Conservation (phyloP, 2,797 vertebrate genomes). For the Anguilla megastoma region DNA sequence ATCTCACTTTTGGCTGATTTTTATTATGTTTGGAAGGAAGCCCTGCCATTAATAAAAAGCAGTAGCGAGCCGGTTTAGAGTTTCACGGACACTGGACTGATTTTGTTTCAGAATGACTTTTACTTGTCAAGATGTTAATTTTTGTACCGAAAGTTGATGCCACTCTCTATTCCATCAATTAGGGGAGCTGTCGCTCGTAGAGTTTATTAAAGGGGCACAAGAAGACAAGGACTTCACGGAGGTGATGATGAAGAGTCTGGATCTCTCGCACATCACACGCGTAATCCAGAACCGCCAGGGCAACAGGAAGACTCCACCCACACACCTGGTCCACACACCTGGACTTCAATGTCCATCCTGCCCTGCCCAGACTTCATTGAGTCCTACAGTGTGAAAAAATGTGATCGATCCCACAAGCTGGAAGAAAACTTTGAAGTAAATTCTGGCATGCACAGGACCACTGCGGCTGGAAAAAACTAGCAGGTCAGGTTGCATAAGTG, state of each 20-base stretch:
- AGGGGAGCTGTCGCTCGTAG: conserved; percentile 88
- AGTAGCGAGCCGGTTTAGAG: not conserved
- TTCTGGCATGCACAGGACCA: not conserved
- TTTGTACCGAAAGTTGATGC: not conserved
- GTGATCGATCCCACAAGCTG: not conserved
- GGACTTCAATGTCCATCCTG: not conserved
- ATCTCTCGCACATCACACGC: conserved; percentile 83
- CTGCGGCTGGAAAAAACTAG: not conserved
- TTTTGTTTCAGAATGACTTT: not conserved
- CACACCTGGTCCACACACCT: conserved; percentile 24
- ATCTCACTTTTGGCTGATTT: not conserved
- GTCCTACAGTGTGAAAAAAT: not conserved
- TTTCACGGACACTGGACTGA: not conserved
- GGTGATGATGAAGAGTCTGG: conserved; percentile 90
- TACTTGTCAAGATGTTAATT: not conserved
- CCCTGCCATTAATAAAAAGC: not conserved
- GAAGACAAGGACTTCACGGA: conserved; percentile 87
- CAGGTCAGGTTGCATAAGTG: not conserved
- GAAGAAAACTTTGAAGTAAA: not conserved
- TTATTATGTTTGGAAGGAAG: not conserved
- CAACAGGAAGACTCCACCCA: conserved; percentile 68
- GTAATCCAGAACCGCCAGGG: conserved; percentile 84
- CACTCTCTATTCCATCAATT: conserved; percentile 10
- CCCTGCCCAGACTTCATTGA: not conserved
- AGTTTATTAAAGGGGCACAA: conserved; percentile 85